phyloP scores from a whole-genome alignment of 2,113 vertebrate genomes.

The Phaethornis superciliosus region DNA sequence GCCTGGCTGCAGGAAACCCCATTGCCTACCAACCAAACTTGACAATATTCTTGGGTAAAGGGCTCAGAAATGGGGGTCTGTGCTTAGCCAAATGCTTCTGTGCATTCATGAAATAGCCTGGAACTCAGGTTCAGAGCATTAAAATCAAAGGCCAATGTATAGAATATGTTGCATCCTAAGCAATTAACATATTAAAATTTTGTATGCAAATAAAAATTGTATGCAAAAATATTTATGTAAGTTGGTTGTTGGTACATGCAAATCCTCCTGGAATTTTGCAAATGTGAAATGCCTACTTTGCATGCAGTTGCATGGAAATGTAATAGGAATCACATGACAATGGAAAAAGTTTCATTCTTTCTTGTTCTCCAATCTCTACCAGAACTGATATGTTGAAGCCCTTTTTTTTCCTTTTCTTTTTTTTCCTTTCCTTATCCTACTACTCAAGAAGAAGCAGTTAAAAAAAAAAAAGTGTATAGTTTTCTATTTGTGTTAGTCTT shows the following conservation, averaged over 20 bases:
- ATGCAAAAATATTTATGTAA: too few relatives aligned
- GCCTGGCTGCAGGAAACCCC: fast-evolving
- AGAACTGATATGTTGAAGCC: not conserved
- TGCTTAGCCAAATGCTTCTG: not conserved
- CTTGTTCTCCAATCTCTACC: not conserved
- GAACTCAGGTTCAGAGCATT: not conserved
- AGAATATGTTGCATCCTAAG: not conserved
- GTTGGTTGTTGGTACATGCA: not conserved
- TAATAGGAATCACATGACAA: not conserved
- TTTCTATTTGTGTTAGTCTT: not conserved
- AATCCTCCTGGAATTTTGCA: not conserved
- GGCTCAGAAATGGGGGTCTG: not conserved
- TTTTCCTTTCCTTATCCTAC: not conserved
- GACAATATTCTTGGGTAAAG: fast-evolving
- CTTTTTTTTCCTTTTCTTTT: not conserved
- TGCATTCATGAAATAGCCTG: not conserved
- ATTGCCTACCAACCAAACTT: not conserved
- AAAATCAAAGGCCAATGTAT: not conserved
- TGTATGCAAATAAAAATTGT: too few relatives aligned
- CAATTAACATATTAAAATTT: not conserved
- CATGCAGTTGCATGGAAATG: not conserved
- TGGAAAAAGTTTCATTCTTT: not conserved
- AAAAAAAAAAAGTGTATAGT: not conserved
- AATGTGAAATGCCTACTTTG: not conserved
- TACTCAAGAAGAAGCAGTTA: not conserved